These are phyloP conservation scores for Pteromalus puparum DNA, from an alignment of 1,140 invertebrate genomes.

Conservation along the genomic window DNA sequence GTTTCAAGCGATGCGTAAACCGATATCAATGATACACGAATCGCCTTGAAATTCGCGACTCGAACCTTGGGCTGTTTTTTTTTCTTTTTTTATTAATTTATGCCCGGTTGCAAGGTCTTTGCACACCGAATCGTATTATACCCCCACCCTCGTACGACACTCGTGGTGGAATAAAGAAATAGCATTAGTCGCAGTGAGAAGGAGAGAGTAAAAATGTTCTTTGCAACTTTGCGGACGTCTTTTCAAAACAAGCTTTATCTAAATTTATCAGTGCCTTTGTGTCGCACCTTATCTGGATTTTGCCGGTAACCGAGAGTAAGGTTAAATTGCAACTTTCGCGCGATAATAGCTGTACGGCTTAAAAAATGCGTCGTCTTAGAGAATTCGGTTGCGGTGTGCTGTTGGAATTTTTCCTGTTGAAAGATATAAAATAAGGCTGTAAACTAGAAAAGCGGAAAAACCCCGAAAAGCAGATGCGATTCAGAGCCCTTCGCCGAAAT, in stretches of 20 bases:
- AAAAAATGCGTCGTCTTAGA: conserved; percentile 35
- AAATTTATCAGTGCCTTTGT: conserved; percentile 67
- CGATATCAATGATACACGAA: conserved; percentile 27
- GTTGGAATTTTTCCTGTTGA: too few relatives aligned
- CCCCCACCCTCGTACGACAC: background rate
- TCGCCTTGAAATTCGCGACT: conserved; percentile 34
- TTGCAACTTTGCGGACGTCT: conserved; percentile 59
- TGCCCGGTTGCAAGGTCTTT: conserved; percentile 18
- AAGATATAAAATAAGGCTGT: too few relatives aligned
- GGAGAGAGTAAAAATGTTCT: conserved; percentile 33
- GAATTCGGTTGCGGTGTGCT: background rate
- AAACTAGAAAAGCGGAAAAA: too few relatives aligned
- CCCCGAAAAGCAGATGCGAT: too few relatives aligned
- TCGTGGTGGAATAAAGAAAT: conserved; percentile 19
- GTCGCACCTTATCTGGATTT: conserved; percentile 62
- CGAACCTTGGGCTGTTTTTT: background rate
- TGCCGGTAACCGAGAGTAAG: conserved; percentile 53
- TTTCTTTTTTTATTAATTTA: conserved; percentile 33
- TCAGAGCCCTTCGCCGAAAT: too few relatives aligned
- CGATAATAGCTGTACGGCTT: conserved; percentile 25
- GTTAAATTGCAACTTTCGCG: conserved; percentile 46
- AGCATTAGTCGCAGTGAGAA: background rate
- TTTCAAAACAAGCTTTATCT: conserved; percentile 68
- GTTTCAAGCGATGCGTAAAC: background rate
- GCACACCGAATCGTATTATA: too few relatives aligned